These are phyloP conservation scores for Mnemiopsis leidyi DNA, from an alignment of 37 sponge, comb jelly and placozoan species.

Conservation along the genomic window DNA sequence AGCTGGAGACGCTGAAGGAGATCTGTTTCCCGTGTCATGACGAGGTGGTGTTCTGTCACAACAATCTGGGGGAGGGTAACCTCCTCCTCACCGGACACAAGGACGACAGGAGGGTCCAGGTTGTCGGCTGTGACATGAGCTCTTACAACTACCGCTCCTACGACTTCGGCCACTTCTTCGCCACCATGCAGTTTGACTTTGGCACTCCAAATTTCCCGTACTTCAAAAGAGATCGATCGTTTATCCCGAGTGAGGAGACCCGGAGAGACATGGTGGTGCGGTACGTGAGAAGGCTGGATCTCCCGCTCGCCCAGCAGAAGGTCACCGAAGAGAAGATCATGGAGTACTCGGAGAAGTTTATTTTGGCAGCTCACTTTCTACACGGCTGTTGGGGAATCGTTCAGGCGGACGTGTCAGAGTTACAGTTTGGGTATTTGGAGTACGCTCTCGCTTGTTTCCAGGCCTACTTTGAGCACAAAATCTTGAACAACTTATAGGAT, in stretches of 20 bases:
- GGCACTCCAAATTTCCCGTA: constrained; percentile 16
- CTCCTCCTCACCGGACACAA: constrained; percentile 42
- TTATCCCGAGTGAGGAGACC: constrained; percentile 39
- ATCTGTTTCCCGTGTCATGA: constrained; percentile 55
- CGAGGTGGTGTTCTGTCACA: constrained; percentile 53
- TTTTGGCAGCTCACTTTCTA: constrained; percentile 47
- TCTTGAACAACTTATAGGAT: constrained; percentile 50
- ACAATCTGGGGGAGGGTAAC: constrained; percentile 44
- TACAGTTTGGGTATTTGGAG: constrained; percentile 52
- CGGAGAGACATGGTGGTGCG: constrained; percentile 20
- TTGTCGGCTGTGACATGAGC: constrained; percentile 56
- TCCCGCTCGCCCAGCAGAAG: constrained; percentile 45
- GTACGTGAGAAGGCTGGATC: constrained; percentile 40
- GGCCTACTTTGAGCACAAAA: constrained; percentile 58
- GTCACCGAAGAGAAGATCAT: constrained; percentile 59
- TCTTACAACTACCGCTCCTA: constrained; percentile 62
- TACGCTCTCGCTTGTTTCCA: constrained; percentile 63
- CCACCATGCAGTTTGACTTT: constrained; percentile 50
- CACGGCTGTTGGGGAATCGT: constrained; percentile 50
- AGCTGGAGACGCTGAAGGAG: constrained; percentile 60
- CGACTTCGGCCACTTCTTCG: constrained; percentile 59
- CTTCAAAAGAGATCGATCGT: constrained; percentile 14
- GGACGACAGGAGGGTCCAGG: constrained; percentile 32
- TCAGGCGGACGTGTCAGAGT: constrained; percentile 57
- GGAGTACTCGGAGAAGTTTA: constrained; percentile 63